Percentiles rank a stretch among this genome's conserved stretches.
Conservation (phyloP, 2,113 vertebrate species). For the Tetrao urogallus region DNA sequence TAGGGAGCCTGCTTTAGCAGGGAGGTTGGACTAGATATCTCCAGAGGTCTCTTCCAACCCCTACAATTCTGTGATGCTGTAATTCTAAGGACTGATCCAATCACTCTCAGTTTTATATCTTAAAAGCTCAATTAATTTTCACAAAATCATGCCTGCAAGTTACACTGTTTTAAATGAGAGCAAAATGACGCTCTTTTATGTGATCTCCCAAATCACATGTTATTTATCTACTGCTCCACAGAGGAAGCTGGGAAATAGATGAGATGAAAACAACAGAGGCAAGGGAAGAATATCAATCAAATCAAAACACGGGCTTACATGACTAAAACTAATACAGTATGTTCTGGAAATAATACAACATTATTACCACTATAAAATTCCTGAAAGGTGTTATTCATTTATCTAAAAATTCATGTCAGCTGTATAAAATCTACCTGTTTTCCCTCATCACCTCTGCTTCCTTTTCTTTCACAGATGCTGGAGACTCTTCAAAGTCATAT, state of each 20-base stretch:
- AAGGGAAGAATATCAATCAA: neutral
- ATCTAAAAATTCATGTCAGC: neutral
- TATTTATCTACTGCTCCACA: neutral
- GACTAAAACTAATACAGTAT: neutral
- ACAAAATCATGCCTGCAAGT: neutral
- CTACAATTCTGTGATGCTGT: neutral
- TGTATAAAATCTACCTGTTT: slow-evolving; percentile 81
- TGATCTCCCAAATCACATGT: neutral
- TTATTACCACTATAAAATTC: neutral
- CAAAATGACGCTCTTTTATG: neutral
- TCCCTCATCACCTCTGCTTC: slow-evolving; percentile 77
- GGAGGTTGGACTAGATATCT: neutral
- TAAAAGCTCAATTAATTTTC: neutral
- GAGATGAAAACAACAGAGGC: neutral
- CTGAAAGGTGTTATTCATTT: neutral
- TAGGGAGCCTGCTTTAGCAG: neutral
- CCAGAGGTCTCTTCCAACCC: neutral
- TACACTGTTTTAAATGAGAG: neutral
- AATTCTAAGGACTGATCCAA: neutral
- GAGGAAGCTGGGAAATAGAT: neutral
- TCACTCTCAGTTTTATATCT: neutral
- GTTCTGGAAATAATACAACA: neutral
- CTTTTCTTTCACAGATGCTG: slow-evolving; percentile 76
- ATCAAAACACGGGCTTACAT: neutral
- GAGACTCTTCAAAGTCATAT: slow-evolving; percentile 87